Conservation (phyloP, 2,797 vertebrate genomes). For the Clarias pachynema region DNA sequence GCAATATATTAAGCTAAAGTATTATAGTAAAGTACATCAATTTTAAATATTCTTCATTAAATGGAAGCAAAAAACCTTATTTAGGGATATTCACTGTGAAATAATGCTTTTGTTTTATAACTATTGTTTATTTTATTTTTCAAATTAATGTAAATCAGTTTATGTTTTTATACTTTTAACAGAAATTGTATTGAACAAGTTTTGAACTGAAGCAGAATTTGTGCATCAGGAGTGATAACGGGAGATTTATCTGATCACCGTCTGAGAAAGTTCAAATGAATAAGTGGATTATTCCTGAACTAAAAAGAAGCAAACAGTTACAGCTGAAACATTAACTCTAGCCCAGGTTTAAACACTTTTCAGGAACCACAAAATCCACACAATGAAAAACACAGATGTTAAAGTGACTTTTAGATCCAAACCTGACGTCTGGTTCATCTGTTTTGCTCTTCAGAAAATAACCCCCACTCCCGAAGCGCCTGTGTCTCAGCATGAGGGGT, state of each 20-base stretch:
- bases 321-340: background rate
- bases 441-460: slow-evolving; percentile 6
- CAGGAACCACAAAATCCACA: background rate
- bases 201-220: too few relatives aligned
- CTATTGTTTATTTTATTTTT: too few relatives aligned
- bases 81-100: too few relatives aligned
- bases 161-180: too few relatives aligned
- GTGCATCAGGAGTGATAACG: background rate
- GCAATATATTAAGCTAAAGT: background rate
- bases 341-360: background rate
- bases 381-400: background rate
- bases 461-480: background rate
- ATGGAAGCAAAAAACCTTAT: too few relatives aligned
- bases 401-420: slow-evolving; percentile 7
- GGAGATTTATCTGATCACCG: rapidly evolving
- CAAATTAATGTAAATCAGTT: too few relatives aligned
- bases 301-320: background rate
- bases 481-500: background rate
- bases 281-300: too few relatives aligned
- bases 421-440: background rate
- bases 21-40: too few relatives aligned
- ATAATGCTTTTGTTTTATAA: too few relatives aligned
- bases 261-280: background rate
- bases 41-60: too few relatives aligned
- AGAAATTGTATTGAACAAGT: too few relatives aligned